Evolutionary conservation across 2,113 vertebrate species (phyloP), one percentile per base, ranked within the genome.

Genomic region (Hippocampus guttulatus): DNA sequence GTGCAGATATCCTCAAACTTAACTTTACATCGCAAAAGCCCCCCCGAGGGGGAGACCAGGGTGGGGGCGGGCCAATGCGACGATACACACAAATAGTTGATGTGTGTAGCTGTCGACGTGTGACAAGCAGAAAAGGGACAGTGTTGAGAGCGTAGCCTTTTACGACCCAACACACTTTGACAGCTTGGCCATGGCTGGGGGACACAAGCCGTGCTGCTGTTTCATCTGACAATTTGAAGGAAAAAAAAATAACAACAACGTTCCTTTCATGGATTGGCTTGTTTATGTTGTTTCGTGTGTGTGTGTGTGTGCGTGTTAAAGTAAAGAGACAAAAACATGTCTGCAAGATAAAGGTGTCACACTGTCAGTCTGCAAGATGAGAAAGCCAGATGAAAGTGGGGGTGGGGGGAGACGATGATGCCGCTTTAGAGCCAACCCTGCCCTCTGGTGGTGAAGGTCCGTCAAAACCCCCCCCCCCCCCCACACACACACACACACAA

Each of bases 161-260:
- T 86, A 85, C 91, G 90, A 91, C 89, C 91, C 89, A 88, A 92
- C 89, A 87, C 87, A 86, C 86, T 89, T 82, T 92, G 90, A 92
- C 90, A 92, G 90, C 91, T 91, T 87, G 90, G 89, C 87, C 85
- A 78, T 84, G 27, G 89, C 90, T 91, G 1, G 60, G 74, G 91
- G 89, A 86, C 87, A 91, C 61, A 3, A 80, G 78, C 89, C 65
- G 86, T 84, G 88, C 86, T 87, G 85, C 87, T 84, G 88, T 87
- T 91, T 87, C 82, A 84, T 88, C 79, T 90, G 83, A 90, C 85
- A 84, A 85, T 84, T 85, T 88, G 73, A 81, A 83, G 81, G 80
- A 77, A 81, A 88, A 64, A 64, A 64, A 64, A 60, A 78, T 75
- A 38, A 63, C 21, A 64, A 85, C 77, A 81, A 78, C 76, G 51